These are phyloP conservation scores for Tribolium madens DNA, from an alignment of 1,140 invertebrate genomes.

Conservation along the genomic window DNA sequence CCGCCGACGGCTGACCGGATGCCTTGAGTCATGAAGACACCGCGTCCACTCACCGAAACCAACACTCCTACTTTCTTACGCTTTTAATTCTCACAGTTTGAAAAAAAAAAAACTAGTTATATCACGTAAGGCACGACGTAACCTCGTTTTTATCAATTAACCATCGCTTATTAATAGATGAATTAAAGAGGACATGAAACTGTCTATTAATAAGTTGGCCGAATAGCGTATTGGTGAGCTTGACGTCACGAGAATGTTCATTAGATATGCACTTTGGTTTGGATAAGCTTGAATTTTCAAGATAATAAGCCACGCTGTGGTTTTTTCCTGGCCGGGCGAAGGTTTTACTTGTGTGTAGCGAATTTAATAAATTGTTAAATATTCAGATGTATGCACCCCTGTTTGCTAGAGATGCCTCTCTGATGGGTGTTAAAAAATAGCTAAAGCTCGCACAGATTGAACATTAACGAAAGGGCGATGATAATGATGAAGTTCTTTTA, in stretches of 20 bases:
- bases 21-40: conserved; percentile 59
- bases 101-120: conserved; percentile 41
- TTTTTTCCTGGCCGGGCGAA: not conserved
- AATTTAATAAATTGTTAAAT: conserved; percentile 33
- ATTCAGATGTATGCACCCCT: conserved; percentile 34
- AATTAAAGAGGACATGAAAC: conserved; percentile 20
- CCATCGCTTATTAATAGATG: conserved; percentile 21
- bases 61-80: conserved; percentile 60
- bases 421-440: conserved; percentile 36
- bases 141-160: conserved; percentile 31
- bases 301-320: conserved; percentile 39
- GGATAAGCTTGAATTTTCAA: conserved; percentile 45
- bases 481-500: conserved; percentile 12
- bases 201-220: conserved; percentile 16
- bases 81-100: conserved; percentile 45
- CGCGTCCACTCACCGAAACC: conserved; percentile 60
- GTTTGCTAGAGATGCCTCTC: conserved; percentile 15
- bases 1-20: conserved; percentile 61
- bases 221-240: not conserved
- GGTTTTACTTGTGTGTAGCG: not conserved
- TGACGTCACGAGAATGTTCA: conserved; percentile 17
- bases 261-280: conserved; percentile 43
- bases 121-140: conserved; percentile 27
- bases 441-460: conserved; percentile 22
- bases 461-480: conserved; percentile 20